Evolutionary conservation across 2,888 invertebrate species (phyloP), one percentile per base, ranked within the genome.

Genomic region (Oligia fasciuncula): DNA sequence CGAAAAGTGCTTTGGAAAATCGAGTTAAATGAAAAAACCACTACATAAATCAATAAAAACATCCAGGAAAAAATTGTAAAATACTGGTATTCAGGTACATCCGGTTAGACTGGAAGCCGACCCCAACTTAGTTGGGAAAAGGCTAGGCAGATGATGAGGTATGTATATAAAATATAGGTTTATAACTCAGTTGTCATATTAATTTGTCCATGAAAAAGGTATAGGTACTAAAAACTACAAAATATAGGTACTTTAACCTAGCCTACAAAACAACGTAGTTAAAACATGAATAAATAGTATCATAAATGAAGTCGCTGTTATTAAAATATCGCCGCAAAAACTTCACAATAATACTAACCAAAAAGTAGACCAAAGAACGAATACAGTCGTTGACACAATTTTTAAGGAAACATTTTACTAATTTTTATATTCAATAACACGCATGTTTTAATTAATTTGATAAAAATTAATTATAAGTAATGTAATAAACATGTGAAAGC

Each of bases 311-410:
- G 62, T 76, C n/a, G 23, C 69, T 70, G 43, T 76, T 72, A 84
- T 68, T 72, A 19, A 83, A 83, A 77, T 85, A 49, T 78, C 60
- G 40, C 72, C 68, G 54, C 67, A 67, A 80, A 79, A 85, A 80
- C 69, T 73, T 77, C 54, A 75, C 35, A 75, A 85, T 51, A 69
- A 66, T 67, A 73, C 60, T 13, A 62, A 83, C 66, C 46, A 79
- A 85, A 84, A 80, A 75, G 67, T 79, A 62, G 63, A 62, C 73
- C 57, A 67, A 75, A 85, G 60, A 80, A 76, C 62, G 46, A 51
- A 79, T 82, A 86, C 77, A 70, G 66, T 80, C 68, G 49, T 4
- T 29, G 19, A 78, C 70, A 80, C 63, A 76, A 82, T 43, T 54
- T 68, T 49, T 5, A 35, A 66, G 4, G 13, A 17, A n/a, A 35